These are phyloP conservation scores for Drosophila birchii DNA, from an alignment of 2,888 invertebrate species.

Conservation along the genomic window DNA sequence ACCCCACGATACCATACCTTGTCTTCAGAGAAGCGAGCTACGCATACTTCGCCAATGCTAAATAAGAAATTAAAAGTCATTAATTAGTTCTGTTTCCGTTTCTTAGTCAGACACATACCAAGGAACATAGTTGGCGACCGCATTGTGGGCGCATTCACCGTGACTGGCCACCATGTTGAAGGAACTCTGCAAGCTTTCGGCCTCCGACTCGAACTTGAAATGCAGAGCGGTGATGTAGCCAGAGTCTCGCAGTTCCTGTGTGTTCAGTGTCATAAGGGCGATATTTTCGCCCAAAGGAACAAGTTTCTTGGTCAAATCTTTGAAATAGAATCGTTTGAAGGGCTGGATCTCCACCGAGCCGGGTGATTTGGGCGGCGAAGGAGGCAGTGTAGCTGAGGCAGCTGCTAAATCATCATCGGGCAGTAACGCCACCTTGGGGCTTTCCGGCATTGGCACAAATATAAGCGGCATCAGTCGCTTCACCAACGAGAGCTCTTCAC, in stretches of 20 bases:
- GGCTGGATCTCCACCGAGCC: neutral
- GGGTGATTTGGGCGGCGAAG: constrained; percentile 43
- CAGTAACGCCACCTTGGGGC: neutral
- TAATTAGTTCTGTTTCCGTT: too few relatives aligned
- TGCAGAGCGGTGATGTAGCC: constrained; percentile 52
- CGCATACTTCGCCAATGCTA: constrained; percentile 62
- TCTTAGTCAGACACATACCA: constrained; percentile 29
- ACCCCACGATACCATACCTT: constrained; percentile 62
- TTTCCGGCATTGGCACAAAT: constrained; percentile 30
- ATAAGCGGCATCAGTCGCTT: constrained; percentile 43
- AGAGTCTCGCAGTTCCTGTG: constrained; percentile 8
- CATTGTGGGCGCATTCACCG: constrained; percentile 20
- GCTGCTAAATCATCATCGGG: neutral
- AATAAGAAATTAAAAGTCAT: neutral
- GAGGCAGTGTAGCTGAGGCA: constrained; percentile 35
- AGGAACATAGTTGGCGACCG: constrained; percentile 43
- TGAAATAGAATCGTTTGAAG: constrained; percentile 39
- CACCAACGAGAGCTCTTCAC: constrained; percentile 30
- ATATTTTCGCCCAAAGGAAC: constrained; percentile 40
- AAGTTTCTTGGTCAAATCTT: constrained; percentile 32
- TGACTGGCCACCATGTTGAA: constrained; percentile 1
- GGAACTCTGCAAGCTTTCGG: constrained; percentile 13
- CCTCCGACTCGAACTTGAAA: constrained; percentile 22
- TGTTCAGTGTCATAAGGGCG: constrained; percentile 32
- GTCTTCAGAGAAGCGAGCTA: constrained; percentile 51